Base-by-base conservation (phyloP, 2,113 vertebrate genomes). In the Dicerorhinus sumatrensis region DNA sequence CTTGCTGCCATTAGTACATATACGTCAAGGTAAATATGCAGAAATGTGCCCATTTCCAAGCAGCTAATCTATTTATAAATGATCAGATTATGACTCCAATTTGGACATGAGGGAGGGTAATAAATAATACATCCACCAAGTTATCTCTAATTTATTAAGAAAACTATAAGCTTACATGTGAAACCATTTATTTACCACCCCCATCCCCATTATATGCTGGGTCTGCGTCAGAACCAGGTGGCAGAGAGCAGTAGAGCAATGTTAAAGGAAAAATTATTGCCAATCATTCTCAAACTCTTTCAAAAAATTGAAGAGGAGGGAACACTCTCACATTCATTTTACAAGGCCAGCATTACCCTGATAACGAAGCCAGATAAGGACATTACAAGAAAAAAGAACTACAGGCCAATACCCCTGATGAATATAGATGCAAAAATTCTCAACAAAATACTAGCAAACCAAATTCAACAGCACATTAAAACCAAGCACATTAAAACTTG, bases 11-110 rank as follows among this genome's bases (percentile, higher is more conserved):
- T 96, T 95, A 96, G 86, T 96, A 89, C 39, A 67, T 88, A 94
- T 70, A 80, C 33, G 72, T 95, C 94, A 96, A 93, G 96, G 97
- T 96, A 96, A 96, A 95, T 95, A 96, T 89, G 80, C 85, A 96
- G 76, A 93, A 96, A 94, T 92, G 54, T 95, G 92, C 51, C 90
- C 94, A 97, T 92, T 96, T 97, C 70, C 63, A 70, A 96, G 87
- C 51, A 84, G 94, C 84, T 95, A 89, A 96, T 90, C 83, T 97
- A 79, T 84, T 96, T 86, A 92, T 90, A 95, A 96, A 97, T 96
- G 84, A 87, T 96, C 87, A 84, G 90, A 96, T 96, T 95, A 81
- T 83, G 94, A 87, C 79, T 95, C 88, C 92, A 73, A 97, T 76
- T 90, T 84, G 79, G 39, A 80, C 46, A 27, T 13, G 56, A 86